Evolutionary conservation across 2,888 invertebrate species (phyloP).

Genomic region (Cyclophora albipunctata): DNA sequence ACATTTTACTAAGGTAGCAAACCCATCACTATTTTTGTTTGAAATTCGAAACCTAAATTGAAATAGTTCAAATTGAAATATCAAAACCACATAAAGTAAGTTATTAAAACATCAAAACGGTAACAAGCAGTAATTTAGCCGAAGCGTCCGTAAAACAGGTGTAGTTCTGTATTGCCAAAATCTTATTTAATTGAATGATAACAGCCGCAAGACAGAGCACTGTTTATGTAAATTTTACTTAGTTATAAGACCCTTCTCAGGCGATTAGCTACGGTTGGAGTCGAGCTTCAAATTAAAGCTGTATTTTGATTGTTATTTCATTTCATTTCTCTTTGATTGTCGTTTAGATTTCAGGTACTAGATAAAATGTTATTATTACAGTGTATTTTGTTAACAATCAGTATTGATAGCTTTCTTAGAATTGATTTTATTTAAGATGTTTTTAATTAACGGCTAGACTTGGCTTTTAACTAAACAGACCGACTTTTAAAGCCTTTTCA

Average conservation of each 20-base stretch:
- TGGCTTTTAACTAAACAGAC: too few relatives aligned
- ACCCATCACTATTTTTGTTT: too few relatives aligned
- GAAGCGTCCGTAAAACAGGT: slow-evolving; percentile 39
- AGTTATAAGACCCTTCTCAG: slow-evolving; percentile 54
- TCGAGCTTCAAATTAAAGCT: slow-evolving; percentile 29
- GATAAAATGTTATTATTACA: background rate
- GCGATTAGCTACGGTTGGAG: slow-evolving; percentile 40
- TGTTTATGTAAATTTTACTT: slow-evolving; percentile 70
- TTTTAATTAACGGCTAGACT: too few relatives aligned
- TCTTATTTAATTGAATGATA: slow-evolving; percentile 73
- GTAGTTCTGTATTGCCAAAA: slow-evolving; percentile 55
- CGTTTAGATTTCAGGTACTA: slow-evolving; percentile 9
- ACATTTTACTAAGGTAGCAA: too few relatives aligned
- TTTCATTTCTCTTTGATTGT: slow-evolving; percentile 31
- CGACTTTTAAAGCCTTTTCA: too few relatives aligned
- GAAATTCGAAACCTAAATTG: background rate
- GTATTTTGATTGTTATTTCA: slow-evolving; percentile 42
- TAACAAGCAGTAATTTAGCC: slow-evolving; percentile 14
- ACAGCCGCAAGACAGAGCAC: slow-evolving; percentile 63
- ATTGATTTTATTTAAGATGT: too few relatives aligned
- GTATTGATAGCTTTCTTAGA: too few relatives aligned
- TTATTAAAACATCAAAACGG: slow-evolving; percentile 16
- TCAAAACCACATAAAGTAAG: slow-evolving; percentile 6
- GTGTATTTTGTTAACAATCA: too few relatives aligned
- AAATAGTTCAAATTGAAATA: background rate